These are phyloP conservation scores for Gnathonemus longibarbis DNA, from an alignment of 2,113 vertebrate genomes.

Conservation along the genomic window DNA sequence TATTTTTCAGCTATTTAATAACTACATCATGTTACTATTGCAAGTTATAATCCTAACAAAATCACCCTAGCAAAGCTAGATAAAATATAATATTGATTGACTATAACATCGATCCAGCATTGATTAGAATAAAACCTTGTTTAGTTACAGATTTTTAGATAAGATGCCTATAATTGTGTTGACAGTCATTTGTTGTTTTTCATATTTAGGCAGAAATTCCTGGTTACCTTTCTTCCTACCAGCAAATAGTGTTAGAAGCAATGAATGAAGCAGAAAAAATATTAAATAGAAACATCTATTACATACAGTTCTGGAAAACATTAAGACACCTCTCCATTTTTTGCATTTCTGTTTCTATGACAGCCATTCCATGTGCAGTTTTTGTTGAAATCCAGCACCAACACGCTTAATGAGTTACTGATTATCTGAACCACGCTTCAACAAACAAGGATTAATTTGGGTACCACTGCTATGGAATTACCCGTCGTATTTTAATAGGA, in stretches of 20 bases:
- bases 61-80: neutral
- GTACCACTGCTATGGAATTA: neutral
- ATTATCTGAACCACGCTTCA: neutral
- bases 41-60: neutral
- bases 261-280: neutral
- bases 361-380: neutral
- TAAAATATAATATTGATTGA: neutral
- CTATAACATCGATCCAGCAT: neutral
- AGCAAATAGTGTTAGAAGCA: neutral
- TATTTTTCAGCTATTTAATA: neutral
- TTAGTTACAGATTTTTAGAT: neutral
- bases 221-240: neutral
- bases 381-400: neutral
- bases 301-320: neutral
- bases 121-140: neutral
- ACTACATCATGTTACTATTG: neutral
- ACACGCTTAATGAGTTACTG: neutral
- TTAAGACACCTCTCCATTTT: neutral
- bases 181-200: neutral
- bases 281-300: neutral
- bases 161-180: neutral
- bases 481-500: neutral
- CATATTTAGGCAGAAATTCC: neutral
- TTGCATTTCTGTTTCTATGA: neutral
- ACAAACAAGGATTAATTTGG: neutral